phyloP scores from a whole-genome alignment of 2,888 invertebrate genomes.

The Ormyrus rosae region DNA sequence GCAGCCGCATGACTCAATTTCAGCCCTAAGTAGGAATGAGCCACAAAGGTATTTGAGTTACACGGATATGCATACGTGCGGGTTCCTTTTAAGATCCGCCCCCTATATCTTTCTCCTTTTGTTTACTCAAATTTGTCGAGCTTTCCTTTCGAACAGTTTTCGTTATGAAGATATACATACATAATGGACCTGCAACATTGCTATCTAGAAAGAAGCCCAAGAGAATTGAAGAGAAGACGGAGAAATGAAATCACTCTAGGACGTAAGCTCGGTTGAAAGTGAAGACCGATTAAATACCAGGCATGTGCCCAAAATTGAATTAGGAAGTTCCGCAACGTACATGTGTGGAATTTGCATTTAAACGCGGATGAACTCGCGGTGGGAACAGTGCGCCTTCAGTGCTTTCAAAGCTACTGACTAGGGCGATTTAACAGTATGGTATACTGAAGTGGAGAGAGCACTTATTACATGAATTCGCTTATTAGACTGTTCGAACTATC shows the following conservation, averaged over 20 bases:
- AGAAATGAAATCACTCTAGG: background rate
- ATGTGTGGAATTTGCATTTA: conserved; percentile 70
- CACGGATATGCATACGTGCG: too few relatives aligned
- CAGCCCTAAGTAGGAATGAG: too few relatives aligned
- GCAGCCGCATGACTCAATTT: too few relatives aligned
- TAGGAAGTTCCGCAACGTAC: conserved; percentile 69
- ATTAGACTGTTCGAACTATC: background rate
- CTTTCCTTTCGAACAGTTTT: too few relatives aligned
- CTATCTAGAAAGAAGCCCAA: background rate
- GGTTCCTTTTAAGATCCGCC: too few relatives aligned
- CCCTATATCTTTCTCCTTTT: too few relatives aligned
- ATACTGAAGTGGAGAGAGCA: background rate
- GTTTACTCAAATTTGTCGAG: too few relatives aligned
- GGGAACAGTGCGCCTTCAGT: conserved; percentile 37
- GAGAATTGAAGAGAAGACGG: background rate
- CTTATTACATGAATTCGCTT: conserved; percentile 35
- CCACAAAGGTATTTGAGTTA: too few relatives aligned
- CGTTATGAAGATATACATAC: too few relatives aligned
- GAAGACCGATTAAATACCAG: conserved; percentile 58
- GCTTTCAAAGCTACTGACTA: conserved; percentile 35
- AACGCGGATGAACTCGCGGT: conserved; percentile 53
- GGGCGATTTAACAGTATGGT: conserved; percentile 2
- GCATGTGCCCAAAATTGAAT: conserved; percentile 70
- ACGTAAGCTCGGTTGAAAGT: conserved; percentile 50
- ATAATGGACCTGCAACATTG: too few relatives aligned